Conservation (phyloP, 2,888 invertebrate species). For the Tipula helvola region DNA sequence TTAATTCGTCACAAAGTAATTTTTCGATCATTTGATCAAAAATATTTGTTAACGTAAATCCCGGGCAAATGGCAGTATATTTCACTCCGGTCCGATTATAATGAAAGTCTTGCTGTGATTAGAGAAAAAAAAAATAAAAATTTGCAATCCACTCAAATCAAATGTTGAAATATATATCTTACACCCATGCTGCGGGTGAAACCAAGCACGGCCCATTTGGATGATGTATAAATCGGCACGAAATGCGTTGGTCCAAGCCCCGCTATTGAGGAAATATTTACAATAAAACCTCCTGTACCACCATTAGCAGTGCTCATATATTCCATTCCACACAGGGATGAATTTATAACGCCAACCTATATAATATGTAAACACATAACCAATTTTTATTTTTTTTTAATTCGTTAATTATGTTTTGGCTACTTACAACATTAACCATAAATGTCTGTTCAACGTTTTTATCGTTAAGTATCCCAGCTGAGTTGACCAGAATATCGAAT, state of each 20-base stretch:
- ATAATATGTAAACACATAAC: too few species aligned
- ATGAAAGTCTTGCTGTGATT: constrained; percentile 19
- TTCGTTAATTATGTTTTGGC: too few species aligned
- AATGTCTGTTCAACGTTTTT: too few species aligned
- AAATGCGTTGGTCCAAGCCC: constrained; percentile 30
- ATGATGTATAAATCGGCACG: constrained; percentile 28
- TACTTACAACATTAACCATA: too few species aligned
- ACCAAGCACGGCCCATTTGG: constrained; percentile 31
- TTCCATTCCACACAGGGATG: constrained; percentile 34
- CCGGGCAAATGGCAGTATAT: constrained; percentile 31
- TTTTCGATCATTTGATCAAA: too few species aligned
- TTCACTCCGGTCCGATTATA: too few species aligned
- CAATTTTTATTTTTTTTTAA: constrained; percentile 23
- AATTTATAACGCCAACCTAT: constrained; percentile 17
- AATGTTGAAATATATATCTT: not conserved
- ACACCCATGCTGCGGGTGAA: constrained; percentile 36
- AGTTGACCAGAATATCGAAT: too few species aligned
- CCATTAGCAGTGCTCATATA: constrained; percentile 32
- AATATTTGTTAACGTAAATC: constrained; percentile 28
- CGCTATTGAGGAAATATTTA: constrained; percentile 33
- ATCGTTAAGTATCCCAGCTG: too few species aligned
- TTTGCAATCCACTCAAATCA: not conserved
- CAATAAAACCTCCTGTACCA: constrained; percentile 21
- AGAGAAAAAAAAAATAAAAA: not conserved
- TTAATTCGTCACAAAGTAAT: too few species aligned